These are phyloP conservation scores for Cryptomyrus ogoouensis DNA, from an alignment of 2,113 vertebrate species.

Conservation along the genomic window DNA sequence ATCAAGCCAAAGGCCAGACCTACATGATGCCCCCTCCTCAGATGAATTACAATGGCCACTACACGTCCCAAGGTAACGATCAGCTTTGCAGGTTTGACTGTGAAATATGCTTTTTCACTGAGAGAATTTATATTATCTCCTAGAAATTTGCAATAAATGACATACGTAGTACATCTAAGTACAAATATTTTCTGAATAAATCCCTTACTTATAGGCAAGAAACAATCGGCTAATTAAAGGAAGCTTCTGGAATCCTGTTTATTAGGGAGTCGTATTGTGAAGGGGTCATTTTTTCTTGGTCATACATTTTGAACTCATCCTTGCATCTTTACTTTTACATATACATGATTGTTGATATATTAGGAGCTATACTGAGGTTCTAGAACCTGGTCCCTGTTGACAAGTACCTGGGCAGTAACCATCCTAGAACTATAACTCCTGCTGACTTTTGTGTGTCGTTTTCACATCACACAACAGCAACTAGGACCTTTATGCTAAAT, in stretches of 20 bases:
- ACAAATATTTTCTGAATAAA: background rate
- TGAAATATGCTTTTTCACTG: background rate
- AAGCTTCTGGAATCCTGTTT: background rate
- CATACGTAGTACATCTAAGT: background rate
- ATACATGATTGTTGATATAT: too few species aligned
- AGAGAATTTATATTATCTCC: background rate
- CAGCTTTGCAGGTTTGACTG: background rate
- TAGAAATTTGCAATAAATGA: background rate
- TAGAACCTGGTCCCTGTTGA: background rate
- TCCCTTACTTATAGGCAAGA: background rate
- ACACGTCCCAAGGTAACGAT: slow-evolving; percentile 81
- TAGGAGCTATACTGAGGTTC: background rate
- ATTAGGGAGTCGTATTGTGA: background rate
- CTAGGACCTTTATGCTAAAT: background rate
- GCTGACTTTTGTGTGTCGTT: background rate
- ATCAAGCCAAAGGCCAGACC: slow-evolving; percentile 81
- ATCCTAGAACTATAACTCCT: background rate
- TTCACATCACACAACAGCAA: background rate
- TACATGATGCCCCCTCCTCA: slow-evolving; percentile 86
- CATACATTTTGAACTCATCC: background rate
- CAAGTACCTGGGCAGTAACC: background rate
- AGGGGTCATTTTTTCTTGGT: background rate
- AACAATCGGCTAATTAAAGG: background rate
- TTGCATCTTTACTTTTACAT: too few species aligned
- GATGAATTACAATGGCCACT: slow-evolving; percentile 93